Evolutionary conservation across 2,113 vertebrate genomes (phyloP), one percentile per base, ranked within the genome.

Genomic region (Lycaon pictus): DNA sequence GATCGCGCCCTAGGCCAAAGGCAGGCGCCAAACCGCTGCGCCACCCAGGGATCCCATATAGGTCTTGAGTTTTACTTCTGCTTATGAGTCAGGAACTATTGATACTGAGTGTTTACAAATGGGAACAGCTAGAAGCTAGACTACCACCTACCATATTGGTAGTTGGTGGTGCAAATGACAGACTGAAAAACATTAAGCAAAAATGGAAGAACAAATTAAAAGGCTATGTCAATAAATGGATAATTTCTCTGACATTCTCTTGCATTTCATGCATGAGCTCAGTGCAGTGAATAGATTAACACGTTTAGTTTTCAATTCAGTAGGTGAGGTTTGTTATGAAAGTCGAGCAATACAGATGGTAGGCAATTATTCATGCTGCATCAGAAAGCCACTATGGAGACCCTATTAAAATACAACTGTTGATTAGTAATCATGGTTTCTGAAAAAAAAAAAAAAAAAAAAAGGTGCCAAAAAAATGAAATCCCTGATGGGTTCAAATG

Each of bases 351-450:
- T 95, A 95, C 87, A 97, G 94, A 96, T 96, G 96, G 96, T 43
- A 93, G 88, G 90, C 84, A 95, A 97, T 98, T 98, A 98, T 98
- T 98, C 92, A 96, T 53, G 25, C 27, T 90, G 87, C 60, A 95
- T 98, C 95, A 94, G 85, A 96, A 98, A 97, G 88, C 60, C 60
- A 62, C 92, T 87, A 95, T 85, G 92, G 96, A 85, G 93, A 96
- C 51, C 96, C 90, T 97, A 97, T 97, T 96, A 98, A 97, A 98
- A 94, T 97, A 90, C 87, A 88, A 96, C 84, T 90, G 82, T 96
- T 98, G 95, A 97, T 98, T 98, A 98, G 88, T 95, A 97, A 93
- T 98, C 77, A 94, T 65, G 58, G 92, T 88, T 95, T 96, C 89
- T 96, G 80, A 1, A 3, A 53, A 37, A 71, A 79, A 83, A 84